Conservation (phyloP, 2,888 invertebrate genomes). For the Lasioglossum malachurum region DNA sequence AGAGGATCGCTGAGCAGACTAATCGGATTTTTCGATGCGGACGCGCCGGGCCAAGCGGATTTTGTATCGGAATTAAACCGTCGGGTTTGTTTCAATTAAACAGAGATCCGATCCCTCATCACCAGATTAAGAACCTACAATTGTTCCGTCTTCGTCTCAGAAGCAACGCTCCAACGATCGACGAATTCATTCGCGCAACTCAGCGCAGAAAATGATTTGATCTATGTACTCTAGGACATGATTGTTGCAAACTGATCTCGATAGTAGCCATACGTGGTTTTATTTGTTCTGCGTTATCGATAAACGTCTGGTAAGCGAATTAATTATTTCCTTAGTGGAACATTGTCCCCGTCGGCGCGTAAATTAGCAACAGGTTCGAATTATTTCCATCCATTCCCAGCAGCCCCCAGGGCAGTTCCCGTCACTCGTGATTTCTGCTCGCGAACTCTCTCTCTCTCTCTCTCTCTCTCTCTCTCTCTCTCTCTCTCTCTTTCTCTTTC, state of each 20-base stretch:
- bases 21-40: slow-evolving; percentile 51
- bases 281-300: background rate
- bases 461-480: background rate
- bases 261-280: background rate
- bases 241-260: background rate
- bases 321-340: slow-evolving; percentile 18
- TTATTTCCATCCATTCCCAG: background rate
- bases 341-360: background rate
- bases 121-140: background rate
- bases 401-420: background rate
- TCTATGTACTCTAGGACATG: background rate
- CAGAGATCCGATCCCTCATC: background rate
- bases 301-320: slow-evolving; percentile 2
- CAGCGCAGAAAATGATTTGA: background rate
- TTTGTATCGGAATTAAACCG: slow-evolving; percentile 21
- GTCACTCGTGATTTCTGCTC: slow-evolving; percentile 6
- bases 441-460: background rate
- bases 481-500: background rate
- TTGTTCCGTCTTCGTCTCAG: background rate
- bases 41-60: slow-evolving; percentile 26
- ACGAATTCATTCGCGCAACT: background rate
- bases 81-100: slow-evolving; percentile 10
- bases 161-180: background rate
- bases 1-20: slow-evolving; percentile 41
- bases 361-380: slow-evolving; percentile 32